phyloP scores from a whole-genome alignment of 35 echinoderm and acorn worm genomes.

The Heliocidaris erythrogramma region DNA sequence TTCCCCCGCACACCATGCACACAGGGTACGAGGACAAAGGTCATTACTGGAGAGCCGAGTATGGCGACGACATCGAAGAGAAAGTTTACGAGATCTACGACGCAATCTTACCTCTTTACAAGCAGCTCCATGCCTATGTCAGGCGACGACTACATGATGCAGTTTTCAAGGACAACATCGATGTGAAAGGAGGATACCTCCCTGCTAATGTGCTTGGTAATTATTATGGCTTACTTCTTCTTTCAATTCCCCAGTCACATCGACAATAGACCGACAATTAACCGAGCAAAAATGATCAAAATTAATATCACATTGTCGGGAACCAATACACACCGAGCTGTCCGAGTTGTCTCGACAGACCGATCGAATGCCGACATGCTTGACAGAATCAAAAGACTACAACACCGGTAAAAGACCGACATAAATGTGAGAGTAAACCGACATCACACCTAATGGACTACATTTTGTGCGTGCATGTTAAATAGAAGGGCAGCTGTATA shows the following conservation, averaged over 20 bases:
- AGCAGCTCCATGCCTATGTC: conserved; percentile 84
- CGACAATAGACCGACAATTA: too few relatives aligned
- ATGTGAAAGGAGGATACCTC: conserved; percentile 47
- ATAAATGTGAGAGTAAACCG: too few relatives aligned
- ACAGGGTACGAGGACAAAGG: conserved; percentile 82
- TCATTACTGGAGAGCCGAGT: conserved; percentile 75
- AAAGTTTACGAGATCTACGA: conserved; percentile 76
- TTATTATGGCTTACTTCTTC: background rate
- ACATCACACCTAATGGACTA: too few relatives aligned
- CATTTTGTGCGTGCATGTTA: too few relatives aligned
- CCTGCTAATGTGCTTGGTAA: conserved; percentile 85
- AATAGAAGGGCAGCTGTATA: too few relatives aligned
- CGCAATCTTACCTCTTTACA: conserved; percentile 79
- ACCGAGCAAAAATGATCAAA: too few relatives aligned
- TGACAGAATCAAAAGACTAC: conserved; percentile 67
- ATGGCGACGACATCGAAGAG: conserved; percentile 78
- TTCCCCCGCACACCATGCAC: too few relatives aligned
- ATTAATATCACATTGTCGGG: too few relatives aligned
- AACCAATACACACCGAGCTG: background rate
- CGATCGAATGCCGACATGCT: conserved; percentile 72
- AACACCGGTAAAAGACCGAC: background rate
- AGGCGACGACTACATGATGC: conserved; percentile 59
- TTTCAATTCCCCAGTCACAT: background rate
- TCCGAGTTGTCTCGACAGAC: conserved; percentile 59
- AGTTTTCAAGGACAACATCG: conserved; percentile 56